Evolutionary conservation across 2,888 invertebrate genomes (phyloP).

Genomic region (Tyria jacobaeae): DNA sequence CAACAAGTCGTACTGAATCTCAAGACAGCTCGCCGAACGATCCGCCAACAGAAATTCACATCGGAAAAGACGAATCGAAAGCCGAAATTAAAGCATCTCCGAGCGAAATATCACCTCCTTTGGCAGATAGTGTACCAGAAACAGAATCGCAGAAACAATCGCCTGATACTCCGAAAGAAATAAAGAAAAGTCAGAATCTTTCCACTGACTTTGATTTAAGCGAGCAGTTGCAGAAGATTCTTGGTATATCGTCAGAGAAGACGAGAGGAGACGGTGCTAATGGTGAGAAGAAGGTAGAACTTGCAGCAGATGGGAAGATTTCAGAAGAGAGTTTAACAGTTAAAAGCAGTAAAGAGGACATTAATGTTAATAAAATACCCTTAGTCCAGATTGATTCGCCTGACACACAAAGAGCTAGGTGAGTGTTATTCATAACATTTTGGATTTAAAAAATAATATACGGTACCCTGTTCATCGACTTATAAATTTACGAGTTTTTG

Average conservation of each 20-base stretch:
- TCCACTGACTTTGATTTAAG: conserved; percentile 84
- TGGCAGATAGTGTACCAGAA: conserved; percentile 68
- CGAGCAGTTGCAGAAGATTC: conserved; percentile 82
- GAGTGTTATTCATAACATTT: conserved; percentile 19
- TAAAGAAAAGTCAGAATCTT: conserved; percentile 82
- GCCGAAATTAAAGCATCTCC: conserved; percentile 75
- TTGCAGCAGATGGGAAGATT: conserved; percentile 76
- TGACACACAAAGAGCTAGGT: conserved; percentile 77
- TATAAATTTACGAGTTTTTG: too few relatives aligned
- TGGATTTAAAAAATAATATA: too few relatives aligned
- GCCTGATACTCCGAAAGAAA: conserved; percentile 78
- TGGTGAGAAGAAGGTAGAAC: conserved; percentile 73
- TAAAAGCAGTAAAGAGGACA: conserved; percentile 46
- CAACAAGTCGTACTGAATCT: conserved; percentile 70
- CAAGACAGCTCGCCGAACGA: conserved; percentile 80
- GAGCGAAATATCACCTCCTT: conserved; percentile 80
- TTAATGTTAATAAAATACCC: conserved; percentile 68
- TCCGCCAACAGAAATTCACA: conserved; percentile 80
- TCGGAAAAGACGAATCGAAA: conserved; percentile 71
- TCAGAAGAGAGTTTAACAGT: conserved; percentile 52
- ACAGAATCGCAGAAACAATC: conserved; percentile 77
- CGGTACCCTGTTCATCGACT: too few relatives aligned
- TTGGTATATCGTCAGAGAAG: conserved; percentile 82
- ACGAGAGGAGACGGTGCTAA: conserved; percentile 66
- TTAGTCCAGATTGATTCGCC: conserved; percentile 84